Evolutionary conservation across 2,113 vertebrate species (phyloP).

Genomic region (Ondatra zibethicus): DNA sequence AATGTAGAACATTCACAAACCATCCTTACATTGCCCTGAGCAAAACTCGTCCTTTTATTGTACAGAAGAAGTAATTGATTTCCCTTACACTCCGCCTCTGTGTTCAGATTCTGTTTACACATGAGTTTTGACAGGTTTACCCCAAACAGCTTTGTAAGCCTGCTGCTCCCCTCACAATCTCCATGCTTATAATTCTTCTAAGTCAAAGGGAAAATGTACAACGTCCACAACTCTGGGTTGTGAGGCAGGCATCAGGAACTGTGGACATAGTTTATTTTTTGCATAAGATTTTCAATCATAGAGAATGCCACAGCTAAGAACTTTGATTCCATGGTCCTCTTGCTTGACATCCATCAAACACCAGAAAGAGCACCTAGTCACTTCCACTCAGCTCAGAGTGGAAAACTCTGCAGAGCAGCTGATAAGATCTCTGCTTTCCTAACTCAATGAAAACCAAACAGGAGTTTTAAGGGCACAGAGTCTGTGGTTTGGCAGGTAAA

Average conservation of each 20-base stretch:
- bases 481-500: neutral
- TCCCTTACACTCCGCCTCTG: constrained; percentile 62
- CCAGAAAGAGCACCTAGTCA: constrained; percentile 10
- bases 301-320: constrained; percentile 40
- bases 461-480: too few relatives aligned
- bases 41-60: constrained; percentile 84
- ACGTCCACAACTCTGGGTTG: neutral
- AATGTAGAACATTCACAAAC: constrained; percentile 85
- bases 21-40: constrained; percentile 84
- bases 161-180: constrained; percentile 63
- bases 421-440: neutral
- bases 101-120: constrained; percentile 80
- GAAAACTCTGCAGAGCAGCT: neutral
- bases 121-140: constrained; percentile 80
- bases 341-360: constrained; percentile 30
- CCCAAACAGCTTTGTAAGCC: constrained; percentile 74
- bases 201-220: neutral
- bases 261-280: constrained; percentile 72
- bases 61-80: constrained; percentile 78
- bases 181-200: constrained; percentile 67
- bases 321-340: neutral
- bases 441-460: constrained; percentile 29
- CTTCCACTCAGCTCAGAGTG: neutral
- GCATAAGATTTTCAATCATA: constrained; percentile 54
- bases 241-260: neutral